Evolutionary conservation across 2,888 invertebrate species (phyloP).

Genomic region (Eumacrocentrus americanus): DNA sequence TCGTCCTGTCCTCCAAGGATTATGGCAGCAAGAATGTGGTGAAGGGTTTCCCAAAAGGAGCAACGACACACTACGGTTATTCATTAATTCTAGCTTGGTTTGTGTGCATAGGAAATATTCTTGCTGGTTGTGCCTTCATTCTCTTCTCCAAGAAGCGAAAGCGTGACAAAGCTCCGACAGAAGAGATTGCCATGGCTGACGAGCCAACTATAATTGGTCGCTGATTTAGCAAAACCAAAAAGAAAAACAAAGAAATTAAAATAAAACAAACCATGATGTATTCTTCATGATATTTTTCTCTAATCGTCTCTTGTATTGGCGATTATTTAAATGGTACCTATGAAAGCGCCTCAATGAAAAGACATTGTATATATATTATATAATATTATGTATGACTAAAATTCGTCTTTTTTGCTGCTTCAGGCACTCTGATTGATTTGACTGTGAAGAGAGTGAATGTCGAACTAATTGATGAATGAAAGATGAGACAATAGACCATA

Average conservation of each 20-base stretch:
- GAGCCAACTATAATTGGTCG: slow-evolving; percentile 78
- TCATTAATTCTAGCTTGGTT: slow-evolving; percentile 80
- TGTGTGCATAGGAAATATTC: slow-evolving; percentile 73
- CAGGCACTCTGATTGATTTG: not conserved
- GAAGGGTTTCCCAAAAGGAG: slow-evolving; percentile 71
- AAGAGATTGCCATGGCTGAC: slow-evolving; percentile 83
- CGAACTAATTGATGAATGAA: slow-evolving; percentile 28
- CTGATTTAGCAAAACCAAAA: slow-evolving; percentile 36
- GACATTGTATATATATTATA: slow-evolving; percentile 31
- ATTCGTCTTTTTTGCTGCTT: not conserved
- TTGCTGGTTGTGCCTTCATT: slow-evolving; percentile 76
- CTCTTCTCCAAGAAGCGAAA: slow-evolving; percentile 85
- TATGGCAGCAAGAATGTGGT: slow-evolving; percentile 72
- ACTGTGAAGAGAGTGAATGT: slow-evolving; percentile 14
- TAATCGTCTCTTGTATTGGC: slow-evolving; percentile 14
- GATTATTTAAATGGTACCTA: slow-evolving; percentile 18
- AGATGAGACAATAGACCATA: no score
- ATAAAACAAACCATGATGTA: not conserved
- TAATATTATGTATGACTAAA: no score
- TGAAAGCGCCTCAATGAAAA: slow-evolving; percentile 23
- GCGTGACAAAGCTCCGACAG: slow-evolving; percentile 81
- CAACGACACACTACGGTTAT: slow-evolving; percentile 73
- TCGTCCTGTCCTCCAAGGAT: slow-evolving; percentile 75
- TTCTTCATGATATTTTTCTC: slow-evolving; percentile 3
- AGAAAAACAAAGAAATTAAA: slow-evolving; percentile 13